phyloP scores from a whole-genome alignment of 2,797 vertebrate species.

The Thripadectes ignobilis region DNA sequence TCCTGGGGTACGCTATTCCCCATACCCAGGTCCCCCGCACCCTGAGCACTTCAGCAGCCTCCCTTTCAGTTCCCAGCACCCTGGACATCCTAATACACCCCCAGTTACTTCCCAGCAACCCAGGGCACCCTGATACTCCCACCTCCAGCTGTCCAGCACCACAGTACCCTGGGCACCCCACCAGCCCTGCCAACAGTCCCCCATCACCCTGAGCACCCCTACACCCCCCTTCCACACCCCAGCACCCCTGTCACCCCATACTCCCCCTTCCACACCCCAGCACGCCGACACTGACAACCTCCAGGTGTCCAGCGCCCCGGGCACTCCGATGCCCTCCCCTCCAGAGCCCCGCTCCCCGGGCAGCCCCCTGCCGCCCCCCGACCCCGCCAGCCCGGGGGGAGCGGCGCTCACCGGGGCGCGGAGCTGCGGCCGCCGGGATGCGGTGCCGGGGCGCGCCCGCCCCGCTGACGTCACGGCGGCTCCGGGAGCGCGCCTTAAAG shows the following conservation, averaged over 20 bases:
- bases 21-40: background rate
- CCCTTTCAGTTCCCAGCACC: background rate
- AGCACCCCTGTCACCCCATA: background rate
- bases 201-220: background rate
- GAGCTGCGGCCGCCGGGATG: conserved; percentile 4
- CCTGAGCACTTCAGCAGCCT: background rate
- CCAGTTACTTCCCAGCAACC: background rate
- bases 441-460: conserved; percentile 28
- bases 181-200: background rate
- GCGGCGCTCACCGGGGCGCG: background rate
- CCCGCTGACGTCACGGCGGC: conserved; percentile 53
- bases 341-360: background rate
- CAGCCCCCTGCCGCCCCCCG: background rate
- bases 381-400: background rate
- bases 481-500: conserved; percentile 47
- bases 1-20: background rate
- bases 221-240: background rate
- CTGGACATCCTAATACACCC: accelerated
- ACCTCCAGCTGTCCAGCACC: background rate
- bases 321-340: background rate
- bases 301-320: background rate
- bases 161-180: background rate
- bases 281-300: background rate
- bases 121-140: background rate
- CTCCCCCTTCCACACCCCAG: background rate